These are phyloP conservation scores for Ceratoteleas bidentatus DNA, from an alignment of 1,140 invertebrate species.

Conservation along the genomic window DNA sequence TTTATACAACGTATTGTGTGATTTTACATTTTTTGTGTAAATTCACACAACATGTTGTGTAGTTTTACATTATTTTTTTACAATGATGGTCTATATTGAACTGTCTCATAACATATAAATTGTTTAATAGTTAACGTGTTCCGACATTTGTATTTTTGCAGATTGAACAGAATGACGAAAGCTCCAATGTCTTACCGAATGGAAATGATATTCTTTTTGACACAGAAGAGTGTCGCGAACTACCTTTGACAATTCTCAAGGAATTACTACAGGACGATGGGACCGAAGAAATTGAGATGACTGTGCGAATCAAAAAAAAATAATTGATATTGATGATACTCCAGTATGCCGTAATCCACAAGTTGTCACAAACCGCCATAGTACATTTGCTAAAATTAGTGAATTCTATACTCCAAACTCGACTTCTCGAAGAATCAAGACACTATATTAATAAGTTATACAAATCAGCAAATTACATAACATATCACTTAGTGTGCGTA, in stretches of 20 bases:
- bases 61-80: no score
- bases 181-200: no score
- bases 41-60: no score
- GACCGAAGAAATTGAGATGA: neutral
- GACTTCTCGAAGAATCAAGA: conserved; percentile 11
- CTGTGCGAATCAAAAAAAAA: conserved; percentile 4
- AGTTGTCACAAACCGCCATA: conserved; percentile 25
- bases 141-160: no score
- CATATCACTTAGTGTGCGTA: conserved; percentile 19
- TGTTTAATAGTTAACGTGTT: no score
- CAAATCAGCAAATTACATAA: neutral
- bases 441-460: conserved; percentile 36
- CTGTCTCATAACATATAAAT: no score
- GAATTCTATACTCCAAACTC: conserved; percentile 25
- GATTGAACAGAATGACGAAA: no score
- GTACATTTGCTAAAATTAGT: conserved; percentile 26
- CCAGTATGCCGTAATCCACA: conserved; percentile 22
- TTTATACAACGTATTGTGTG: no score
- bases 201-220: no score
- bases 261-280: no score
- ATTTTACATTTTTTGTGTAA: no score
- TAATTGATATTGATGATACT: conserved; percentile 3
- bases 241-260: neutral
- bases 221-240: neutral
- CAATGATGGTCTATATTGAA: no score